Evolutionary conservation across 2,797 vertebrate genomes (phyloP).

Genomic region (Alfaro cultratus): DNA sequence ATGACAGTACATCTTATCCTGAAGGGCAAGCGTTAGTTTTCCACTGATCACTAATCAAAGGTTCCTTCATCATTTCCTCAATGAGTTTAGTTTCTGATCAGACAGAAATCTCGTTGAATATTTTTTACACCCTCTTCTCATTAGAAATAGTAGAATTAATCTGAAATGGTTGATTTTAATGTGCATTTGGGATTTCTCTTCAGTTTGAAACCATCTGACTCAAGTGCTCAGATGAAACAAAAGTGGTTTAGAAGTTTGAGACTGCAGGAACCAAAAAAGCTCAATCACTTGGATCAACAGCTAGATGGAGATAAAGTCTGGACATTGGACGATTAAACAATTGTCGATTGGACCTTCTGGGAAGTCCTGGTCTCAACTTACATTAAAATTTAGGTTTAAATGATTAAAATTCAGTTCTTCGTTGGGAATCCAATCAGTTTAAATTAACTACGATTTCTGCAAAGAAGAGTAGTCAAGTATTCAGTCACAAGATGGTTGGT

Average conservation of each 20-base stretch:
- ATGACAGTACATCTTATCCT: constrained; percentile 15
- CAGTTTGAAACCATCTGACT: background rate
- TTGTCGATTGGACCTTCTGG: background rate
- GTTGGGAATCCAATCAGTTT: background rate
- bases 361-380: background rate
- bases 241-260: background rate
- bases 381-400: background rate
- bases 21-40: constrained; percentile 8
- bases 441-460: background rate
- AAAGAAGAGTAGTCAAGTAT: background rate
- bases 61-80: constrained; percentile 29
- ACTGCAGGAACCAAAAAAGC: background rate
- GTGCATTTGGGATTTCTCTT: background rate
- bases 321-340: background rate
- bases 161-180: background rate
- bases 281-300: background rate
- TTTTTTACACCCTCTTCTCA: background rate
- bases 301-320: background rate
- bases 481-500: background rate
- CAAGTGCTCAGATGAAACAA: background rate
- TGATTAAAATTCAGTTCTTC: background rate
- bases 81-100: constrained; percentile 26
- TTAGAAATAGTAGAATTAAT: background rate
- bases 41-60: constrained; percentile 32
- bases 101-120: background rate